Evolutionary conservation across 2,113 vertebrate genomes (phyloP), one percentile per base, ranked within the genome.

Genomic region (Aspiorhynchus laticeps): DNA sequence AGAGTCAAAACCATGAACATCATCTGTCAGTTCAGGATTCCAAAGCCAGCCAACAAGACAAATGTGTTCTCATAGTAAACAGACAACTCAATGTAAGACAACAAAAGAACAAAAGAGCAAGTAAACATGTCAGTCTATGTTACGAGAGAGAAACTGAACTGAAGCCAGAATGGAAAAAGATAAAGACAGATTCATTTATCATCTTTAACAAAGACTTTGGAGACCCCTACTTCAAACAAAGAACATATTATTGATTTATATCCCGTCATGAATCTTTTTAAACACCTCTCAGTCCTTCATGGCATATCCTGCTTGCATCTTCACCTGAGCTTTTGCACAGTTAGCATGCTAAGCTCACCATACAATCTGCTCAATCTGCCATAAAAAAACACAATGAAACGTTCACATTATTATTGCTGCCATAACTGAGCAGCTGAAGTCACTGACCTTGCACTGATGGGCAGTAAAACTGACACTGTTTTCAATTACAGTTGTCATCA

Each of bases 1-100:
- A 81, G 82, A 73, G 46, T 86, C 78, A 88, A 82, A 82, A 63
- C 67, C 26, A 74, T 83, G 65, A 41, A 65, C 12, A 48, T 48
- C 41, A 41, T 80, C 76, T 88, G 36, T 78, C 77, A 80, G 38
- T 80, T n/a, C 59, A 75, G 38, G 46, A 33, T 51, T 61, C 71
- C 75, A 56, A 33, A 79, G 51, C 51, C 31, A 79, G 31, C 14
- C 31, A 79, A 33, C 7, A 41, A 41, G 11, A 24, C 31, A 41
- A 67, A 46, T 5, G 38, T 24, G 59, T 56, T 24, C 21, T 36
- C 6, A 17, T 26, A 15, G 33, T 83, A 71, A 65, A 65, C 38
- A 81, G 41, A 28, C 41, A 46, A 43, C 24, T 65, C 17, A 48
- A 10, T 28, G 33, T 28, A 43, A 46, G 59, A 48, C 26, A 51